Evolutionary conservation across 2,113 vertebrate species (phyloP).

Genomic region (Chionomys nivalis): DNA sequence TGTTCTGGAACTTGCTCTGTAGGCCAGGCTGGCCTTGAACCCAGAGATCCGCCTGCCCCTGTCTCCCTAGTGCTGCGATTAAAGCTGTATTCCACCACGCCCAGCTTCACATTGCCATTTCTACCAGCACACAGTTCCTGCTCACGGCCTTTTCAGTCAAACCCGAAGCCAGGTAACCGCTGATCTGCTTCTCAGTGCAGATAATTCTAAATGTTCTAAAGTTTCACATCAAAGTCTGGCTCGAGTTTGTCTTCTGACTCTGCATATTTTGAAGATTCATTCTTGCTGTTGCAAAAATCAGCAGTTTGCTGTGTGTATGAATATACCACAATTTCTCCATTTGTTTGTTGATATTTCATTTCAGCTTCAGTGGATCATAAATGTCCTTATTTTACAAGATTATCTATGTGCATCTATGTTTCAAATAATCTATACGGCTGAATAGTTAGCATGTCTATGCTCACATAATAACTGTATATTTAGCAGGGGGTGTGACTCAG

Average conservation of each 20-base stretch:
- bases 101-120: not conserved
- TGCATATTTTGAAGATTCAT: not conserved
- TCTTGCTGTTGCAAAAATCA: not conserved
- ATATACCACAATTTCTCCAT: not conserved
- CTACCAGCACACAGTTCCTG: not conserved
- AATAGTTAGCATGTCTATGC: not conserved
- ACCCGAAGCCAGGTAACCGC: not conserved
- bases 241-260: not conserved
- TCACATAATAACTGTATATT: not conserved
- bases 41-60: too few species aligned
- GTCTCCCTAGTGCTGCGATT: not conserved
- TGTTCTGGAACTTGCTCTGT: too few species aligned
- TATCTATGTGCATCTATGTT: not conserved
- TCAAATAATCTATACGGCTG: not conserved
- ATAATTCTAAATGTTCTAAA: not conserved
- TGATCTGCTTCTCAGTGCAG: not conserved
- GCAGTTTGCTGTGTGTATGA: not conserved
- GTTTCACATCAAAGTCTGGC: not conserved
- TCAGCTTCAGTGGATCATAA: not conserved
- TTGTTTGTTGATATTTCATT: not conserved
- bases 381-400: not conserved
- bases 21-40: too few species aligned
- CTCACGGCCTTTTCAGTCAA: not conserved
- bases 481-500: not conserved
- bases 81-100: not conserved